phyloP scores from a whole-genome alignment of 2,113 vertebrate species.

The Trochalopteron elliotii region DNA sequence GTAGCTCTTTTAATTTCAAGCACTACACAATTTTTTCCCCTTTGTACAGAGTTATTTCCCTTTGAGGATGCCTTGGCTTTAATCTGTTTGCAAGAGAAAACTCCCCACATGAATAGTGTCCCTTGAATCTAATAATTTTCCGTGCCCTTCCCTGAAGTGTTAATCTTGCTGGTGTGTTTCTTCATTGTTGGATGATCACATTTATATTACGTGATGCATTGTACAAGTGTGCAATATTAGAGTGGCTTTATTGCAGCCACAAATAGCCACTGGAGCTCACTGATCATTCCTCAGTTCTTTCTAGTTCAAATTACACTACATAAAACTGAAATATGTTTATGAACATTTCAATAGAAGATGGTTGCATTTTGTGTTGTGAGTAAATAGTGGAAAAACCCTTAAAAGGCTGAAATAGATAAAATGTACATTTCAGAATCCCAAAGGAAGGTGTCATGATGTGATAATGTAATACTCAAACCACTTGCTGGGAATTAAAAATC shows the following conservation, averaged over 20 bases:
- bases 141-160: background rate
- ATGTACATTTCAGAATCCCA: constrained; percentile 38
- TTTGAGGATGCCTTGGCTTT: background rate
- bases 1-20: background rate
- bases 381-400: background rate
- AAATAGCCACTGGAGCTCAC: constrained; percentile 38
- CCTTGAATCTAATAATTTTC: constrained; percentile 23
- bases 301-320: constrained; percentile 10
- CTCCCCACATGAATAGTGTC: background rate
- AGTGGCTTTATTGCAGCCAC: constrained; percentile 46
- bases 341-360: background rate
- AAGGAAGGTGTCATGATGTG: constrained; percentile 14
- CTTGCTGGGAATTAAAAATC: background rate
- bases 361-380: background rate
- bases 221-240: constrained; percentile 36
- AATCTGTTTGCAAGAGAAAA: background rate
- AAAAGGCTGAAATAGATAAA: constrained; percentile 58
- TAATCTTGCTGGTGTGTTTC: constrained; percentile 16
- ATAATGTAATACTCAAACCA: constrained; percentile 42
- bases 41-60: background rate
- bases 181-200: background rate
- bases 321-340: constrained; percentile 58
- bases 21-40: background rate
- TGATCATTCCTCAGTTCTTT: constrained; percentile 31
- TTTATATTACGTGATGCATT: background rate